phyloP scores from a whole-genome alignment of 2,797 vertebrate species.

The Falco concolor region DNA sequence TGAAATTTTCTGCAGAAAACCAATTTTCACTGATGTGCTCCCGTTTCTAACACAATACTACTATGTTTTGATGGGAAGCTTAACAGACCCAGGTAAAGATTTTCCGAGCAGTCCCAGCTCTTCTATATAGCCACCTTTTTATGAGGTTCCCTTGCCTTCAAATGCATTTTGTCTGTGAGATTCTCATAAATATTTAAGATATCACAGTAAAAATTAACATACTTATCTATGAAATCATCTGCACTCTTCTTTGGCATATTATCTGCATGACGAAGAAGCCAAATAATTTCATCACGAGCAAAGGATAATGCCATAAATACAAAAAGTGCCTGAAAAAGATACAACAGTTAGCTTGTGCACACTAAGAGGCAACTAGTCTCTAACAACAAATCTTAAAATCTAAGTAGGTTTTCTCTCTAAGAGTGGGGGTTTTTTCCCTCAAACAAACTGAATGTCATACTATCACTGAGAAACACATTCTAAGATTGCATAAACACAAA shows the following conservation, averaged over 20 bases:
- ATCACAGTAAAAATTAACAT: constrained; percentile 47
- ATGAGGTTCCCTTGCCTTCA: background rate
- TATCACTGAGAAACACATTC: background rate
- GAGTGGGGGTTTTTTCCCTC: fast-evolving
- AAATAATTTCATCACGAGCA: constrained; percentile 97
- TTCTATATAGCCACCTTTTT: background rate
- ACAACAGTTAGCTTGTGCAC: background rate
- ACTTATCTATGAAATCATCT: constrained; percentile 99
- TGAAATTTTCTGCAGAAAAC: background rate
- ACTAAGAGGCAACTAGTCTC: background rate
- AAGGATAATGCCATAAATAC: constrained; percentile 99
- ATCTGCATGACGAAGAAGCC: constrained; percentile 96
- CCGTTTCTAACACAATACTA: background rate
- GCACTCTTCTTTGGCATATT: constrained; percentile 99
- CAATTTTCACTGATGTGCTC: background rate
- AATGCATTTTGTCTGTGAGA: background rate
- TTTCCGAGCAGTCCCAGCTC: background rate
- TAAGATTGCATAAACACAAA: background rate
- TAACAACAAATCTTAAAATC: background rate
- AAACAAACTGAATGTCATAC: background rate
- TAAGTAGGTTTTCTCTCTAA: background rate
- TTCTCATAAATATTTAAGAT: background rate
- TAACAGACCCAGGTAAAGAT: background rate
- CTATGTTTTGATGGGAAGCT: background rate
- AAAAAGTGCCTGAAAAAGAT: constrained; percentile 85